A percentile compares a stretch with the other conserved stretches of the same genome.
These are phyloP conservation scores for Scaptomyza parva DNA, from an alignment of 2,888 invertebrate genomes.

Conservation along the genomic window DNA sequence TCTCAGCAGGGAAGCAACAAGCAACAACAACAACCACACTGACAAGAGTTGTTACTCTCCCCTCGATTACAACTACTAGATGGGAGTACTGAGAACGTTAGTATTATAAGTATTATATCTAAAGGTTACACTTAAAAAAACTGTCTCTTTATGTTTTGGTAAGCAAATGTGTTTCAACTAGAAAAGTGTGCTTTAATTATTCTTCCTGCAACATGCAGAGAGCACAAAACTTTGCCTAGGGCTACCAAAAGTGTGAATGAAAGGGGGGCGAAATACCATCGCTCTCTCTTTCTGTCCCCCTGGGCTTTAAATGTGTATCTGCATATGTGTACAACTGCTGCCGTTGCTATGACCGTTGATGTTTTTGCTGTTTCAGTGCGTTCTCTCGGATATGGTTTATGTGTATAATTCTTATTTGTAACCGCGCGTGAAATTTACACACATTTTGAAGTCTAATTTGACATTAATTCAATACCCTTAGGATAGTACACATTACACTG, in stretches of 20 bases:
- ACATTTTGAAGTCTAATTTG: slow-evolving; percentile 82
- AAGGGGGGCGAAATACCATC: not conserved
- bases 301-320: slow-evolving; percentile 60
- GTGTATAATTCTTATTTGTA: slow-evolving; percentile 65
- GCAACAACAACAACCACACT: slow-evolving; percentile 21
- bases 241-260: slow-evolving; percentile 44
- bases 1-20: slow-evolving; percentile 15
- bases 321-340: slow-evolving; percentile 19
- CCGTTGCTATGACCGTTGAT: slow-evolving; percentile 42
- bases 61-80: not conserved
- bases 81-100: slow-evolving; percentile 15
- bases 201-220: slow-evolving; percentile 6
- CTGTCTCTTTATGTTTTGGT: not conserved
- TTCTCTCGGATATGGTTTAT: slow-evolving; percentile 10
- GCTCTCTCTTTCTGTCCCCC: slow-evolving; percentile 36
- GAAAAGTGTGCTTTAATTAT: slow-evolving; percentile 36
- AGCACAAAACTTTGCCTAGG: slow-evolving; percentile 47
- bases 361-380: slow-evolving; percentile 26
- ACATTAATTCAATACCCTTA: slow-evolving; percentile 81
- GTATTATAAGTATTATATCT: slow-evolving; percentile 47
- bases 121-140: slow-evolving; percentile 55
- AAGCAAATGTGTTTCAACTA: slow-evolving; percentile 15
- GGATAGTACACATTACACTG: slow-evolving; percentile 58
- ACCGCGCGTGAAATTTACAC: slow-evolving; percentile 80
- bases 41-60: slow-evolving; percentile 24